Evolutionary conservation across 2,888 invertebrate genomes (phyloP).

Genomic region (Apamea crenata): DNA sequence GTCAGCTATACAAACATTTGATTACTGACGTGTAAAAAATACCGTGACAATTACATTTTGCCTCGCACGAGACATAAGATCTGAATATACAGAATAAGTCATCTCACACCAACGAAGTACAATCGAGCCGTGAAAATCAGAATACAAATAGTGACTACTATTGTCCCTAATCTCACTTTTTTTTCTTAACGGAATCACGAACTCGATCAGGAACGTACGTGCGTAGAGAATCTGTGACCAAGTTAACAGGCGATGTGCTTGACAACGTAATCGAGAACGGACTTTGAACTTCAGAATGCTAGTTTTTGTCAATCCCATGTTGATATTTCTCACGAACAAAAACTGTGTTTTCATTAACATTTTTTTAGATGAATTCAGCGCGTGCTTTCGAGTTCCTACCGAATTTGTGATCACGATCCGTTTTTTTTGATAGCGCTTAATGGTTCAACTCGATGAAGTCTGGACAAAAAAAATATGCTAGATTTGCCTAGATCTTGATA

Average conservation of each 20-base stretch:
- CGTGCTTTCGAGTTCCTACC: constrained; percentile 69
- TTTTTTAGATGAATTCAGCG: constrained; percentile 67
- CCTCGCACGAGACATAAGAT: constrained; percentile 36
- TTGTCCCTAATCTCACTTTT: constrained; percentile 74
- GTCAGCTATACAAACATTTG: constrained; percentile 7
- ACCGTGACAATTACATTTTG: constrained; percentile 20
- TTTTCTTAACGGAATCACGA: constrained; percentile 77
- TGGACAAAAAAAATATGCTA: constrained; percentile 38
- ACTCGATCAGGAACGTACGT: constrained; percentile 80
- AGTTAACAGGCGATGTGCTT: constrained; percentile 78
- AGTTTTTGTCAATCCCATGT: constrained; percentile 75
- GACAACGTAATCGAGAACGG: constrained; percentile 78
- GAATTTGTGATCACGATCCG: constrained; percentile 57
- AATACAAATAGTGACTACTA: constrained; percentile 73
- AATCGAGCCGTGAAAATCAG: constrained; percentile 61
- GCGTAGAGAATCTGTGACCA: constrained; percentile 77
- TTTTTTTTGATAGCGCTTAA: constrained; percentile 48
- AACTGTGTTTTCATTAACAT: constrained; percentile 68
- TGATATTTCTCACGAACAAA: constrained; percentile 75
- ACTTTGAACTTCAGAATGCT: constrained; percentile 69
- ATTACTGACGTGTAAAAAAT: neutral
- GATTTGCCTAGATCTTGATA: constrained; percentile 37
- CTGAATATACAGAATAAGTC: constrained; percentile 48
- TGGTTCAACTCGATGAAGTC: constrained; percentile 12
- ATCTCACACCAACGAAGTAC: constrained; percentile 45